These are phyloP conservation scores for Amiota minor DNA, from an alignment of 2,888 invertebrate genomes.

Conservation along the genomic window DNA sequence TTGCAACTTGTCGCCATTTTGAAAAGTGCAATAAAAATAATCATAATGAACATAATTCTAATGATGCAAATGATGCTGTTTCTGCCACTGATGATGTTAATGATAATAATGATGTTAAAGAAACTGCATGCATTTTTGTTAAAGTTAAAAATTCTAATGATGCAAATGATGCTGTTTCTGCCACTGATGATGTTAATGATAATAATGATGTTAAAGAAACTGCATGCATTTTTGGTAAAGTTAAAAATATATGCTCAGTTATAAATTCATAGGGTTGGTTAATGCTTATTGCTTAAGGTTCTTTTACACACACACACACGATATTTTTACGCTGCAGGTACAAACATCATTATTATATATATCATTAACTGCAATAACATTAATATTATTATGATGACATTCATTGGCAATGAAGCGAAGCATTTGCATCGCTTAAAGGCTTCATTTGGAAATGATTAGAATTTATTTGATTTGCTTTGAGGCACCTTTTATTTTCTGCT, in stretches of 20 bases:
- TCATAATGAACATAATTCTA: conserved; percentile 13
- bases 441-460: conserved; percentile 16
- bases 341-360: not conserved
- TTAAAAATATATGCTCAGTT: not conserved
- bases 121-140: not conserved
- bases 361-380: not conserved
- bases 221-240: not conserved
- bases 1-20: conserved; percentile 11
- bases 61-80: not conserved
- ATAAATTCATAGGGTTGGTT: conserved; percentile 23
- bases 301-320: not conserved
- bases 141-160: not conserved
- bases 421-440: not conserved
- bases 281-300: conserved; percentile 18
- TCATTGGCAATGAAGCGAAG: not conserved
- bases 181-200: not conserved
- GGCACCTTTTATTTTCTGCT: not conserved
- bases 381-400: not conserved
- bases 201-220: no score
- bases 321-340: conserved; percentile 12
- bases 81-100: not conserved
- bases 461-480: conserved; percentile 9
- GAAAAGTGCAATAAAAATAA: conserved; percentile 11
- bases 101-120: no score
- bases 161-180: not conserved